Conservation (phyloP, 1,140 invertebrate species). For the Odontomachus brunneus region DNA sequence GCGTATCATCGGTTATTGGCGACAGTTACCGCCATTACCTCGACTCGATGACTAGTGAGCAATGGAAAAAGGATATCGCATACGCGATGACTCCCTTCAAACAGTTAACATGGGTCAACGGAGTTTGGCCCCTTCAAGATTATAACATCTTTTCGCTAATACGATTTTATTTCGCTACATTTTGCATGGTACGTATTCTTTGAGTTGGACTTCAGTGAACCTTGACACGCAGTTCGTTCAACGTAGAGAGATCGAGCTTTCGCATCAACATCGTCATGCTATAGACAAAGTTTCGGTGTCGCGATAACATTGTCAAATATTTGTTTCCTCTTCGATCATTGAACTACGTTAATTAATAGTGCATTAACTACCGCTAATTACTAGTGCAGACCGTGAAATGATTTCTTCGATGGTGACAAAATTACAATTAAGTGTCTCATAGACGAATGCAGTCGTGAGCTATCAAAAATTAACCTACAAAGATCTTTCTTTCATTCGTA, state of each 20-base stretch:
- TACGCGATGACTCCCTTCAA: slow-evolving; percentile 60
- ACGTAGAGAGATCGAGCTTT: not conserved
- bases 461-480: not conserved
- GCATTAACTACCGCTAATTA: too few relatives aligned
- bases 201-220: not conserved
- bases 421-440: not conserved
- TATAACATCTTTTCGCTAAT: slow-evolving; percentile 17
- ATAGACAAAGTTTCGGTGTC: too few relatives aligned
- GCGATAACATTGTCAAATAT: too few relatives aligned
- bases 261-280: not conserved
- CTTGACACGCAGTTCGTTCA: not conserved
- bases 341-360: too few relatives aligned
- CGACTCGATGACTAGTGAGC: slow-evolving; percentile 14
- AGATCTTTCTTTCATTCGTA: too few relatives aligned
- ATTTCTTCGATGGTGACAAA: too few relatives aligned
- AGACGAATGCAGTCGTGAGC: not conserved
- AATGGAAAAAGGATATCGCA: slow-evolving; percentile 41
- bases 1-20: slow-evolving; percentile 15
- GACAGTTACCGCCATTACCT: slow-evolving; percentile 45
- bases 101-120: slow-evolving; percentile 45
- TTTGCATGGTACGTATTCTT: slow-evolving; percentile 43
- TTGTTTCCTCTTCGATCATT: too few relatives aligned
- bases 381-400: too few relatives aligned
- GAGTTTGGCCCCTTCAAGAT: slow-evolving; percentile 62
- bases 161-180: slow-evolving; percentile 33